These are phyloP conservation scores for Brachirus orientalis DNA, from an alignment of 2,113 vertebrate genomes.

Conservation along the genomic window DNA sequence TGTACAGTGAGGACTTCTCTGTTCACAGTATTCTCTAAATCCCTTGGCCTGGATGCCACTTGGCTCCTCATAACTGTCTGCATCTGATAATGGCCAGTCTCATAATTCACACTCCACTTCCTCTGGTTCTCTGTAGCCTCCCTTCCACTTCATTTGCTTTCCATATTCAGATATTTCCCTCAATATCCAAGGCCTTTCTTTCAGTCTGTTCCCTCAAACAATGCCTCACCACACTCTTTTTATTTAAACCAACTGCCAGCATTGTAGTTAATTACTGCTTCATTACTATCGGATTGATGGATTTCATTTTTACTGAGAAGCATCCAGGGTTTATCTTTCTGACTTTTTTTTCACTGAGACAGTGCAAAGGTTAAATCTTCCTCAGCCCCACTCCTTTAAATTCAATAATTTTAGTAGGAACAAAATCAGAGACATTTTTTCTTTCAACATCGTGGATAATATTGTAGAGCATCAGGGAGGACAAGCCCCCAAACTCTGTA, in stretches of 20 bases:
- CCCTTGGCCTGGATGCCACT: slow-evolving; percentile 29
- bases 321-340: neutral
- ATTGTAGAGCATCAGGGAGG: slow-evolving; percentile 38
- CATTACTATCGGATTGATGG: slow-evolving; percentile 7
- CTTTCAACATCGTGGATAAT: slow-evolving; percentile 24
- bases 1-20: slow-evolving; percentile 20
- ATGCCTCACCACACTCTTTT: slow-evolving; percentile 20
- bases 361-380: neutral
- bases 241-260: slow-evolving; percentile 12
- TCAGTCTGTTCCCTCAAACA: slow-evolving; percentile 21
- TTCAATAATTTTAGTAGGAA: slow-evolving; percentile 22
- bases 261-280: slow-evolving; percentile 4
- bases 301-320: neutral
- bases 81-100: slow-evolving; percentile 40
- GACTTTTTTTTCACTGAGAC: neutral
- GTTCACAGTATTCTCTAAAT: too few species aligned
- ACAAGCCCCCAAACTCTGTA: slow-evolving; percentile 41
- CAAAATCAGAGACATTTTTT: slow-evolving; percentile 33
- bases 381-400: slow-evolving; percentile 5
- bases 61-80: slow-evolving; percentile 38
- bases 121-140: slow-evolving; percentile 39
- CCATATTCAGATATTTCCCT: slow-evolving; percentile 36
- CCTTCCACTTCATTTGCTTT: slow-evolving; percentile 42
- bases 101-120: slow-evolving; percentile 51
- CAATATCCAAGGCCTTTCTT: slow-evolving; percentile 22